These are phyloP conservation scores for Lepeophtheirus salmonis DNA, from an alignment of 1,140 invertebrate species.

Conservation along the genomic window DNA sequence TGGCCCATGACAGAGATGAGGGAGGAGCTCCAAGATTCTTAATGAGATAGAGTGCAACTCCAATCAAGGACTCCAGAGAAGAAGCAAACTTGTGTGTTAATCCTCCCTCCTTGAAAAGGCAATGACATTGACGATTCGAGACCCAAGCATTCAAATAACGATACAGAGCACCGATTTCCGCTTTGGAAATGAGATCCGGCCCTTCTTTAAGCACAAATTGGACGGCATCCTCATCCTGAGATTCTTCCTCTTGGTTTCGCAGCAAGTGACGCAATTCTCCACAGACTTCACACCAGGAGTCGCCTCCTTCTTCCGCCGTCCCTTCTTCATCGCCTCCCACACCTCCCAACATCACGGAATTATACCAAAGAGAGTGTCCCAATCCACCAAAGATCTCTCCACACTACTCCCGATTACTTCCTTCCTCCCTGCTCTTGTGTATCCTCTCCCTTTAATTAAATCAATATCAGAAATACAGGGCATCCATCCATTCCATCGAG, in stretches of 20 bases:
- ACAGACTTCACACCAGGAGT: not conserved
- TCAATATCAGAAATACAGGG: too few relatives aligned
- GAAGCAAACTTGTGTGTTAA: not conserved
- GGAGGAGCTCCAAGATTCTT: not conserved
- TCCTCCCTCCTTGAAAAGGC: not conserved
- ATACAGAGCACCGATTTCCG: not conserved
- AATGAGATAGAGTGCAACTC: not conserved
- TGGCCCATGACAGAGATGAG: slow-evolving; percentile 34
- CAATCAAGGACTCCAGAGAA: not conserved
- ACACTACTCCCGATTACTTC: not conserved
- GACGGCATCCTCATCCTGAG: not conserved
- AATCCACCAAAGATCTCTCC: not conserved
- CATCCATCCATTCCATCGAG: too few relatives aligned
- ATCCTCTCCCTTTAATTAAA: too few relatives aligned
- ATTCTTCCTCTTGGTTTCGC: not conserved
- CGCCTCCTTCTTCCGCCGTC: not conserved
- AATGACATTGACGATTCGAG: not conserved
- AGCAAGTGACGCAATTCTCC: not conserved
- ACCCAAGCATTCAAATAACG: not conserved
- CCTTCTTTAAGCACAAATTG: not conserved
- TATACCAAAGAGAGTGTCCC: too few relatives aligned
- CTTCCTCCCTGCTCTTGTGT: too few relatives aligned
- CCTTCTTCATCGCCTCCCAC: not conserved
- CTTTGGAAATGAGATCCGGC: not conserved
- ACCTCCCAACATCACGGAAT: not conserved